Percentiles rank a stretch among this genome's conserved stretches.
These are phyloP conservation scores for Forbesichthys agassizii DNA, from an alignment of 2,113 vertebrate species.

Conservation along the genomic window DNA sequence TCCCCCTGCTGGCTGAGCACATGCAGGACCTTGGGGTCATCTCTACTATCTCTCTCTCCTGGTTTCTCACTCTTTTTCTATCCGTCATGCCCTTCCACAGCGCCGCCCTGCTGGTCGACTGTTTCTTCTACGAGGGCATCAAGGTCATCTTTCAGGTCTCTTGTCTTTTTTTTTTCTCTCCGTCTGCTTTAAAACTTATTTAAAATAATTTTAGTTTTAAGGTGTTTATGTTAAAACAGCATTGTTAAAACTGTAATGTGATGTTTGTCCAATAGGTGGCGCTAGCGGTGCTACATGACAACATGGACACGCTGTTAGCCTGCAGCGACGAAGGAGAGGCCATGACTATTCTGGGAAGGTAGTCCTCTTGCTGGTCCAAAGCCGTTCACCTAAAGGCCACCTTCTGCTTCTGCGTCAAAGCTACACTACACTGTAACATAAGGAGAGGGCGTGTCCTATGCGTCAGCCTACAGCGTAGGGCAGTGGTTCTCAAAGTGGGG, in stretches of 20 bases:
- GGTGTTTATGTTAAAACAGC: background rate
- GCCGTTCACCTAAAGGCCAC: background rate
- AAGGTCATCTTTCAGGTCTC: slow-evolving; percentile 89
- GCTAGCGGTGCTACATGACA: slow-evolving; percentile 92
- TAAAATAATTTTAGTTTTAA: background rate
- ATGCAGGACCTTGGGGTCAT: slow-evolving; percentile 96
- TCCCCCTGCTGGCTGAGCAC: slow-evolving; percentile 90
- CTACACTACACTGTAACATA: no score
- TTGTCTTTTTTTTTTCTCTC: background rate
- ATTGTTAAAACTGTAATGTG: background rate
- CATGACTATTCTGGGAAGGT: slow-evolving; percentile 97
- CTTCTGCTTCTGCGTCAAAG: no score
- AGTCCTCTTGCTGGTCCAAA: slow-evolving; percentile 11
- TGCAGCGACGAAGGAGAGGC: slow-evolving; percentile 95
- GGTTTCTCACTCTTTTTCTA: slow-evolving; percentile 97
- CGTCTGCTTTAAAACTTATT: background rate
- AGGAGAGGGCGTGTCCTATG: no score
- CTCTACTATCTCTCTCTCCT: slow-evolving; percentile 95
- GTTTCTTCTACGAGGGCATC: slow-evolving; percentile 97
- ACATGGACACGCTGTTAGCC: slow-evolving; percentile 86
- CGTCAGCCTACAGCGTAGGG: no score
- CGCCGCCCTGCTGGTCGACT: slow-evolving; percentile 92
- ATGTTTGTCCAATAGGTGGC: slow-evolving; percentile 74
- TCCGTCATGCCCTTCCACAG: slow-evolving; percentile 98
- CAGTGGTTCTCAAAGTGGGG: no score